These are phyloP conservation scores for Myathropa florea DNA, from an alignment of 2,888 invertebrate species.

Conservation along the genomic window DNA sequence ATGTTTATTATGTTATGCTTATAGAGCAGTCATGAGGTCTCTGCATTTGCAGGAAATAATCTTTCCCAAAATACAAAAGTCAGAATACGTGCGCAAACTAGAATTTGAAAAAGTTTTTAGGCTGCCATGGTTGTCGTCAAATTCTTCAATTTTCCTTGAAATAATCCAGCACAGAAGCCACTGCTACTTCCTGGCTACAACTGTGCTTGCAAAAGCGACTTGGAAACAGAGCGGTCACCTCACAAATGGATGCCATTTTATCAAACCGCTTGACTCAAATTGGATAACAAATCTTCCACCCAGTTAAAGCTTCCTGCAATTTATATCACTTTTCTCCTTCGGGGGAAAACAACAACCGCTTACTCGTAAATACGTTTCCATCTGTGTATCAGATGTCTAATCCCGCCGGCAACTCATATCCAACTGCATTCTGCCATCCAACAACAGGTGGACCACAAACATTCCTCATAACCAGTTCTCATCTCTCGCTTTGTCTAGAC, in stretches of 20 bases:
- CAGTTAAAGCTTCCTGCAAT: background rate
- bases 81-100: too few relatives aligned
- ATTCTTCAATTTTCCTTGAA: too few relatives aligned
- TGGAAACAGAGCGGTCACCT: too few relatives aligned
- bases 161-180: too few relatives aligned
- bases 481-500: slow-evolving; percentile 9
- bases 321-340: background rate
- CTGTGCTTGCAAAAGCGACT: too few relatives aligned
- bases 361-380: background rate
- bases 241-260: background rate
- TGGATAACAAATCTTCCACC: background rate
- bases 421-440: slow-evolving; percentile 18
- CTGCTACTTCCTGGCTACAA: too few relatives aligned
- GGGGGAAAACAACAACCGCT: background rate
- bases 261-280: background rate
- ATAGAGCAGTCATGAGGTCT: too few relatives aligned
- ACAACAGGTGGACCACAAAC: slow-evolving; percentile 32
- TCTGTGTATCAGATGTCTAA: slow-evolving; percentile 4
- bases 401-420: slow-evolving; percentile 12
- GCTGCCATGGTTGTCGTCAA: too few relatives aligned
- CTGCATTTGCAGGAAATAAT: too few relatives aligned
- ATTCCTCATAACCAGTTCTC: background rate
- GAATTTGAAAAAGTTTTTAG: too few relatives aligned
- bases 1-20: too few relatives aligned
- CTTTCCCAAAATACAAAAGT: too few relatives aligned